Base-by-base conservation (phyloP, 2,797 vertebrate species). In the Melanotaenia trifasciata region DNA sequence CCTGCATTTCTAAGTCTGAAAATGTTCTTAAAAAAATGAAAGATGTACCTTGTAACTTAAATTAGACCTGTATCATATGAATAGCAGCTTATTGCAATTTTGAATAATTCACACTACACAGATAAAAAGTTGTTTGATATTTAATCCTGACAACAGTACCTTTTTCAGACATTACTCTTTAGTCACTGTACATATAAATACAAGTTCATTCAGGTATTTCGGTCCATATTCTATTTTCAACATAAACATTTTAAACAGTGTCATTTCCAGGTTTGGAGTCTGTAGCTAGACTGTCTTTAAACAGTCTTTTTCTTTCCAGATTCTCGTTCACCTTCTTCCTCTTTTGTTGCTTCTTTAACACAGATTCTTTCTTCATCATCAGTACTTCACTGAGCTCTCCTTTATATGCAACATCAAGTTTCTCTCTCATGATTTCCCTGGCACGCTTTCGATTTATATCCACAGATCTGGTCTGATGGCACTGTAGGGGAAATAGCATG, bases 401-500 rank as follows among this genome's bases (percentile, higher is more conserved):
- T 76, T 96, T 97, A 77, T 94, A 94, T 57, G 93, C 90, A 26
- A 98, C 20, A 51, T 99, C 97, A 32, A 98, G 93, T 78, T 97
- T 99, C 83, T 96, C 93, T 38, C 92, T 96, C 80, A 99, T 90
- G 72, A 98, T 97, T 32, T 93, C 93, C 77, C 97, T 94, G 54
- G 98, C 98, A 24, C 94, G 95, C 79, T 96, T 96, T 64, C 97
- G 89, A 90, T 99, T 99, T 40, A 85, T 88, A 35, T 97, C 96
- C 60, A 96, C 84, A 3, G 98, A 99, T 87, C 98, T 93, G 5
- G 98, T 99, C 89, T 99, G 96, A 84, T 99, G 98, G 78, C 98
- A 99, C 98, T 99, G 91, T 16, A 84, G 80, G 45, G 0, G 28
- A 38, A 33, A 51, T 6, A 50, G 20, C 50, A 74, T 16, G 10